A percentile compares a stretch with the other conserved stretches of the same genome.
These are phyloP conservation scores for Heloderma charlesbogerti DNA, from an alignment of 2,113 vertebrate genomes.

Conservation along the genomic window DNA sequence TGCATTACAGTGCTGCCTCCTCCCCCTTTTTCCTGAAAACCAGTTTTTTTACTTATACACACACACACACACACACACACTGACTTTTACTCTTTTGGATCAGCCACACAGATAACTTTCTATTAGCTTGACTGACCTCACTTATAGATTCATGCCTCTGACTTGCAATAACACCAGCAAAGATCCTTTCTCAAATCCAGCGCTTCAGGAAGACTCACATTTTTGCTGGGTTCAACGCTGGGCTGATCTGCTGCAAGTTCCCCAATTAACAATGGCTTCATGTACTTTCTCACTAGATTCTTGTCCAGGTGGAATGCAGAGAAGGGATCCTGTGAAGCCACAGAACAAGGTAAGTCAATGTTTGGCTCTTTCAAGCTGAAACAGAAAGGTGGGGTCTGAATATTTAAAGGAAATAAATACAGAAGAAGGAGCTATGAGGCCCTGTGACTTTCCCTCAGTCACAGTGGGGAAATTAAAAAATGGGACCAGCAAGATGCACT, in stretches of 20 bases:
- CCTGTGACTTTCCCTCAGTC: neutral
- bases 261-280: conserved; percentile 81
- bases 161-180: neutral
- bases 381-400: neutral
- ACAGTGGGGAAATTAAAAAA: neutral
- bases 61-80: no score
- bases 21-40: no score
- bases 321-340: conserved; percentile 80
- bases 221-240: conserved; percentile 83
- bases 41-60: no score
- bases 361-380: neutral
- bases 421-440: neutral
- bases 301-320: conserved; percentile 83
- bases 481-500: neutral
- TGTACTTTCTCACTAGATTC: conserved; percentile 79
- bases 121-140: neutral
- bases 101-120: no score
- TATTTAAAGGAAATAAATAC: neutral
- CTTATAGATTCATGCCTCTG: neutral
- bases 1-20: no score
- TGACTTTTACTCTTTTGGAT: neutral
- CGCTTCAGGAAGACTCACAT: conserved; percentile 71
- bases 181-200: neutral
- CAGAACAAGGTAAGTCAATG: neutral
- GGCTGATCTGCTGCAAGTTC: conserved; percentile 83